phyloP scores from a whole-genome alignment of 1,140 invertebrate genomes.

The Atta texana region DNA sequence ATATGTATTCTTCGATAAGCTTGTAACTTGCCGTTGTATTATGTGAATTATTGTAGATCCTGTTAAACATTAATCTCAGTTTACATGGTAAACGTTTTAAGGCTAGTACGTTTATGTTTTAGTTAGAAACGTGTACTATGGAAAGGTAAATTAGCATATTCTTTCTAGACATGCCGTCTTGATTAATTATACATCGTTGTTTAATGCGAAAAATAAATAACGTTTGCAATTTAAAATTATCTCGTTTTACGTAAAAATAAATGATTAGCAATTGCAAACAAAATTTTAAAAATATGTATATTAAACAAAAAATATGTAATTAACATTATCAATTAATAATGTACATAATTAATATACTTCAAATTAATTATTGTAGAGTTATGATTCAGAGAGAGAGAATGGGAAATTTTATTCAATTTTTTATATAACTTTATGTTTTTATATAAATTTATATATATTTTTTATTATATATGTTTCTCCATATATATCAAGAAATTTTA shows the following conservation, averaged over 20 bases:
- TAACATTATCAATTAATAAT: background rate
- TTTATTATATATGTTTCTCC: background rate
- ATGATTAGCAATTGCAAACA: background rate
- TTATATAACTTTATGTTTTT: background rate
- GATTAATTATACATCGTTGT: constrained; percentile 1
- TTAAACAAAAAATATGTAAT: background rate
- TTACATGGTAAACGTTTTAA: constrained; percentile 17
- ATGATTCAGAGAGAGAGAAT: background rate
- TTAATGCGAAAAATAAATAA: background rate
- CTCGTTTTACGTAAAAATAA: background rate
- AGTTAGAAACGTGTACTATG: background rate
- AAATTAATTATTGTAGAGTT: background rate
- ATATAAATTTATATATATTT: background rate
- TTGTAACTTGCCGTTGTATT: background rate
- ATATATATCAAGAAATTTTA: background rate
- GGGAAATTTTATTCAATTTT: background rate
- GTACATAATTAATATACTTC: background rate
- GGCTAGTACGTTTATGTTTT: background rate
- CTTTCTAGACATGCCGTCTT: background rate
- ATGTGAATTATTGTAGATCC: background rate
- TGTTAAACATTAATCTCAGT: constrained; percentile 31
- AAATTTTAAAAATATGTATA: background rate
- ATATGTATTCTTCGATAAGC: background rate
- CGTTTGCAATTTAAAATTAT: background rate
- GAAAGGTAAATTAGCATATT: constrained; percentile 11